Conservation (phyloP, 2,888 invertebrate genomes). For the Mamestra brassicae region DNA sequence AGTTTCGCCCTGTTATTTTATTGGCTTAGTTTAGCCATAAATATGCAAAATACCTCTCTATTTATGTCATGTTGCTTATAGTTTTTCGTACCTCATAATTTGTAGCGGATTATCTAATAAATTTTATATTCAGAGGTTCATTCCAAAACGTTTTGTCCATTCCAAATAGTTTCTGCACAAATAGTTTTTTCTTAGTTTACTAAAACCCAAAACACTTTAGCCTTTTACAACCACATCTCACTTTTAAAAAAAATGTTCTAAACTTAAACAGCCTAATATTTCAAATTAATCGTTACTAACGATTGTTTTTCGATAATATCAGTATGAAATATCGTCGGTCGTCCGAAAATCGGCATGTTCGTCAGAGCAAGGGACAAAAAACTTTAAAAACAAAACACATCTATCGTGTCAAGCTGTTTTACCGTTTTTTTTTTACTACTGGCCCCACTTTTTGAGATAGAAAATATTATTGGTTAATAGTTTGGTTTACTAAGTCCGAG, state of each 20-base stretch:
- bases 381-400: conserved; percentile 72
- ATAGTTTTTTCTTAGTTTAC: background rate
- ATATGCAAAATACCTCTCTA: conserved; percentile 38
- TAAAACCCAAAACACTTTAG: background rate
- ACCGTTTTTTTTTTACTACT: conserved; percentile 74
- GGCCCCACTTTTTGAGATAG: conserved; percentile 5
- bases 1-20: conserved; percentile 34
- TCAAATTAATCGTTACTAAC: conserved; percentile 78
- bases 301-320: conserved; percentile 73
- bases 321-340: conserved; percentile 80
- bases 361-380: conserved; percentile 75
- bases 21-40: conserved; percentile 28
- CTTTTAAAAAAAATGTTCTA: background rate
- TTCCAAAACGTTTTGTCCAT: background rate
- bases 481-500: conserved; percentile 19
- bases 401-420: conserved; percentile 75
- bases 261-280: conserved; percentile 60
- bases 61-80: background rate
- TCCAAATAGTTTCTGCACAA: background rate
- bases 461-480: conserved; percentile 56
- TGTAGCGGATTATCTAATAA: background rate
- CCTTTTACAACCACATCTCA: conserved; percentile 21
- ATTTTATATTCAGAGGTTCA: background rate
- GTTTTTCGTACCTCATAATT: conserved; percentile 4
- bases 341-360: conserved; percentile 81